These are phyloP conservation scores for Prochilodus magdalenae DNA, from an alignment of 2,113 vertebrate genomes.

Conservation along the genomic window DNA sequence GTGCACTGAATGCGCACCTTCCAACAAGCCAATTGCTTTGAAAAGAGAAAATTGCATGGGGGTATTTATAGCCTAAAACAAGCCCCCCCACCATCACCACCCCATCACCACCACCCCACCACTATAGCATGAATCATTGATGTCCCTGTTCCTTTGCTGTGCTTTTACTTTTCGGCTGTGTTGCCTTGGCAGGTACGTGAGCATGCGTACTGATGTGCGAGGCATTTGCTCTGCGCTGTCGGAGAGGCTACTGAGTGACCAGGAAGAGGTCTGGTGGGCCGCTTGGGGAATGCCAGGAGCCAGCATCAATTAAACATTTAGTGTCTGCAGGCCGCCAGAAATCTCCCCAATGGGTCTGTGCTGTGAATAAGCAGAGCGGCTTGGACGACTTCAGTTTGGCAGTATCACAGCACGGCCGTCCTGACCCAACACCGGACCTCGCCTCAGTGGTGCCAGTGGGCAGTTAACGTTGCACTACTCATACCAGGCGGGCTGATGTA, in stretches of 20 bases:
- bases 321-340: conserved; percentile 14
- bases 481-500: too few relatives aligned
- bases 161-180: conserved; percentile 8
- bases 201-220: neutral
- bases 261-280: neutral
- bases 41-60: conserved; percentile 21
- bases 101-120: conserved; percentile 1
- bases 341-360: neutral
- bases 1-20: conserved; percentile 2
- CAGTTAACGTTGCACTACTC: too few relatives aligned
- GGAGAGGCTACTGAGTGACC: neutral
- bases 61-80: conserved; percentile 52
- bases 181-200: conserved; percentile 2
- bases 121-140: conserved; percentile 52
- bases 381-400: neutral
- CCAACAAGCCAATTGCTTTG: conserved; percentile 20
- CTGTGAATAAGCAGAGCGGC: neutral
- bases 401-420: neutral
- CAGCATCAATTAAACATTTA: conserved; percentile 37
- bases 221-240: neutral
- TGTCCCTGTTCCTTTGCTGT: conserved; percentile 21
- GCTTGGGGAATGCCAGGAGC: neutral
- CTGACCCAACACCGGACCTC: neutral
- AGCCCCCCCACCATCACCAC: too few relatives aligned
- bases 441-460: too few relatives aligned